phyloP scores from a whole-genome alignment of 1,140 invertebrate genomes.

The Pararge aegeria region DNA sequence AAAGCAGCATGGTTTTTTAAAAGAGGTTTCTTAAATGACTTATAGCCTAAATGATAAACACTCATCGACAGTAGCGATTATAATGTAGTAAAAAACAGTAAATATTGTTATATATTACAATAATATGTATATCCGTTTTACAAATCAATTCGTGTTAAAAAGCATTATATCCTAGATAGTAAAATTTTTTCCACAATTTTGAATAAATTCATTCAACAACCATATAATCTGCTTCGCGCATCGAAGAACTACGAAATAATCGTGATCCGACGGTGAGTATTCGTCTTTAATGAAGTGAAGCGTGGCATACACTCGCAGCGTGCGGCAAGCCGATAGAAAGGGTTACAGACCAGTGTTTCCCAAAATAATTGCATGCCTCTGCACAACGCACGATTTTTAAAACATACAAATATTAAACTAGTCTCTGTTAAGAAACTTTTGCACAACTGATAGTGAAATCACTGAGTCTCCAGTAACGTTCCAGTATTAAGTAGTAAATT shows the following conservation, averaged over 20 bases:
- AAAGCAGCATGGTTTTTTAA: conserved; percentile 3
- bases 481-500: too few relatives aligned
- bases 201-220: background rate
- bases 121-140: background rate
- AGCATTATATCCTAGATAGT: background rate
- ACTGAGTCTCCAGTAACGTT: too few relatives aligned
- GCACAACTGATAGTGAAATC: too few relatives aligned
- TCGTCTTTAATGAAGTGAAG: background rate
- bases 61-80: conserved; percentile 8
- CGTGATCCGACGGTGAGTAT: conserved; percentile 1
- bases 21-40: conserved; percentile 12
- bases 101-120: background rate
- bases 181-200: background rate
- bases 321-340: background rate
- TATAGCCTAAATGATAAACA: conserved; percentile 3
- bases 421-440: too few relatives aligned
- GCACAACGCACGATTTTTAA: too few relatives aligned
- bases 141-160: background rate
- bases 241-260: background rate
- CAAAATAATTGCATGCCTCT: conserved; percentile 24
- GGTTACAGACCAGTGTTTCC: background rate
- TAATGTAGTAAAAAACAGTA: background rate
- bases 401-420: too few relatives aligned
- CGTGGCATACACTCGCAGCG: background rate
- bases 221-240: background rate